These are phyloP conservation scores for Lasioglossum malachurum DNA, from an alignment of 2,888 invertebrate species.

Conservation along the genomic window DNA sequence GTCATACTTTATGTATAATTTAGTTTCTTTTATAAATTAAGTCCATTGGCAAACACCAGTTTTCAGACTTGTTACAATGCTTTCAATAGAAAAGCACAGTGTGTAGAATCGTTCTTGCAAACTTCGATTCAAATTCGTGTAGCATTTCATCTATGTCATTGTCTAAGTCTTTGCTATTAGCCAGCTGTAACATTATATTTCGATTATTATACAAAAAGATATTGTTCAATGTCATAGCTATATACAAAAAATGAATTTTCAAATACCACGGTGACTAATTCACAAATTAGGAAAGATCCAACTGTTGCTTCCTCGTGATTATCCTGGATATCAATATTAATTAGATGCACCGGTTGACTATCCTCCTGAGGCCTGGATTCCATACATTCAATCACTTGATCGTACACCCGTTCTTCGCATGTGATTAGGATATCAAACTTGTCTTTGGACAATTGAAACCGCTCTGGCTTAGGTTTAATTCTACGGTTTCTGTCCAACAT, in stretches of 20 bases:
- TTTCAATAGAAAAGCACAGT: conserved; percentile 96
- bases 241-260: neutral
- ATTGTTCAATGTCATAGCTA: neutral
- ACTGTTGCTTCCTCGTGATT: conserved; percentile 99
- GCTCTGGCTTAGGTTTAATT: conserved; percentile 97
- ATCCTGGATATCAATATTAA: conserved; percentile 99
- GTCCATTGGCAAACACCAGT: conserved; percentile 48
- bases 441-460: conserved; percentile 95
- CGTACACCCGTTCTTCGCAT: conserved; percentile 99
- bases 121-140: conserved; percentile 96
- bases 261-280: conserved; percentile 94
- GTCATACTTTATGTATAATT: conserved; percentile 57
- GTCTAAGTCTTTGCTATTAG: conserved; percentile 96
- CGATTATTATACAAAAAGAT: neutral
- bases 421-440: conserved; percentile 98
- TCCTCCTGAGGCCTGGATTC: conserved; percentile 92
- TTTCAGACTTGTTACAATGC: conserved; percentile 25
- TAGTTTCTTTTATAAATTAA: conserved; percentile 62
- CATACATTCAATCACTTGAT: conserved; percentile 98
- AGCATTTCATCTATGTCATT: conserved; percentile 99
- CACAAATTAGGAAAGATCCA: conserved; percentile 98
- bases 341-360: conserved; percentile 96
- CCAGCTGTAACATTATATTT: conserved; percentile 87
- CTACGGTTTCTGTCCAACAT: conserved; percentile 99
- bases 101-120: conserved; percentile 94